Evolutionary conservation across 1,140 invertebrate species (phyloP).

Genomic region (Globodera rostochiensis): DNA sequence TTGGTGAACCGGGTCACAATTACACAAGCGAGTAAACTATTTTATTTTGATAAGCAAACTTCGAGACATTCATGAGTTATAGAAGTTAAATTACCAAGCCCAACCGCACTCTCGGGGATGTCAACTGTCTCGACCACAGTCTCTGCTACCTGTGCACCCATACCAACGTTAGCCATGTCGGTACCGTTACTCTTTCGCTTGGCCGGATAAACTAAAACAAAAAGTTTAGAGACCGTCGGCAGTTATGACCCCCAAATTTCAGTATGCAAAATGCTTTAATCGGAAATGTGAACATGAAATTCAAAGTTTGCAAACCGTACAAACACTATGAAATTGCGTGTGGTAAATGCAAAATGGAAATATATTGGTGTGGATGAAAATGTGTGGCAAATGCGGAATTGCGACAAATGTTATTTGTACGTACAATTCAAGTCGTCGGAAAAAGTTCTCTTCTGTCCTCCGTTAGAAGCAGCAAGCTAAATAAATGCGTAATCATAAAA

Average conservation of each 20-base stretch:
- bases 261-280: constrained; percentile 30
- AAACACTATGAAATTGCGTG: constrained; percentile 29
- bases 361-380: constrained; percentile 11
- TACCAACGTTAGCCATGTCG: constrained; percentile 52
- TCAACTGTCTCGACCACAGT: constrained; percentile 52
- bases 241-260: constrained; percentile 18
- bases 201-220: constrained; percentile 55
- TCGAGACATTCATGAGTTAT: background rate
- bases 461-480: constrained; percentile 56
- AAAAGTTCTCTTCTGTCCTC: constrained; percentile 56
- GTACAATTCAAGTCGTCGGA: constrained; percentile 60
- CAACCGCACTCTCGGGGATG: constrained; percentile 59
- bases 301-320: constrained; percentile 42
- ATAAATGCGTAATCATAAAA: constrained; percentile 34
- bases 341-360: constrained; percentile 28
- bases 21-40: too few relatives aligned
- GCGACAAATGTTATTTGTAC: constrained; percentile 28
- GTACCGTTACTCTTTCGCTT: constrained; percentile 45
- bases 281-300: constrained; percentile 28
- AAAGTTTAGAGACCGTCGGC: constrained; percentile 2
- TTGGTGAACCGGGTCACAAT: background rate
- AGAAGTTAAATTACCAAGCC: constrained; percentile 50
- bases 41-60: too few relatives aligned
- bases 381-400: background rate
- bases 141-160: constrained; percentile 54